Conservation (phyloP, 2,888 invertebrate species). For the Tenthredo distinguenda region DNA sequence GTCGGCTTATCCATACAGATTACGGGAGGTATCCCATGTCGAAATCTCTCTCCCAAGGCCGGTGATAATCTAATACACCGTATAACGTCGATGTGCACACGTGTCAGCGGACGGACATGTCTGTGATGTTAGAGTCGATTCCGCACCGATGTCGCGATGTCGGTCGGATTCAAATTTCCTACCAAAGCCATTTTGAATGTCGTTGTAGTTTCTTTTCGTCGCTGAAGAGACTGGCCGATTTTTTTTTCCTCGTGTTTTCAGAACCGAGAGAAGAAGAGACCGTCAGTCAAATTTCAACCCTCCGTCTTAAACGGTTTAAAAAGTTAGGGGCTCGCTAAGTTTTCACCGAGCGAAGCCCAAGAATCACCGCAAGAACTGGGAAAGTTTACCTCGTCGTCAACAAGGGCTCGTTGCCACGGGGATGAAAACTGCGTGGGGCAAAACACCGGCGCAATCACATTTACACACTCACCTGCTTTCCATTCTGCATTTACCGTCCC, state of each 20-base stretch:
- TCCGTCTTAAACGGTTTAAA: conserved; percentile 39
- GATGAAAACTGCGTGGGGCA: conserved; percentile 31
- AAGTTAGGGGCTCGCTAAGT: conserved; percentile 35
- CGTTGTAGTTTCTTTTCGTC: background rate
- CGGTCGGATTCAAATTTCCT: background rate
- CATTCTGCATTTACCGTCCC: conserved; percentile 93
- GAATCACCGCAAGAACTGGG: conserved; percentile 41
- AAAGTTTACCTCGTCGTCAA: background rate
- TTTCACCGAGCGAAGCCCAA: conserved; percentile 2
- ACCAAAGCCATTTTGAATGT: background rate
- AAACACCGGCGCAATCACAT: background rate
- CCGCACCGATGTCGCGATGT: background rate
- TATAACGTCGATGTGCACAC: conserved; percentile 2
- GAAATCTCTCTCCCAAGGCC: background rate
- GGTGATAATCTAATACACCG: background rate
- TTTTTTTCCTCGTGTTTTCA: background rate
- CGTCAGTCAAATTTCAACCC: conserved; percentile 22
- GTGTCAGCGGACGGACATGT: background rate
- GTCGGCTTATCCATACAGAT: conserved; percentile 1
- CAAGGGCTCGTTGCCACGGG: conserved; percentile 9
- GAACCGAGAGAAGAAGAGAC: conserved; percentile 12
- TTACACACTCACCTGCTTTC: conserved; percentile 87
- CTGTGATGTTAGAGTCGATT: background rate
- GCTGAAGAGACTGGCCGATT: background rate
- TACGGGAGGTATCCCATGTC: background rate